Evolutionary conservation across 92 coral and sea anemone species (phyloP), one percentile per base, ranked within the genome.

Genomic region (Pocillopora grandis): DNA sequence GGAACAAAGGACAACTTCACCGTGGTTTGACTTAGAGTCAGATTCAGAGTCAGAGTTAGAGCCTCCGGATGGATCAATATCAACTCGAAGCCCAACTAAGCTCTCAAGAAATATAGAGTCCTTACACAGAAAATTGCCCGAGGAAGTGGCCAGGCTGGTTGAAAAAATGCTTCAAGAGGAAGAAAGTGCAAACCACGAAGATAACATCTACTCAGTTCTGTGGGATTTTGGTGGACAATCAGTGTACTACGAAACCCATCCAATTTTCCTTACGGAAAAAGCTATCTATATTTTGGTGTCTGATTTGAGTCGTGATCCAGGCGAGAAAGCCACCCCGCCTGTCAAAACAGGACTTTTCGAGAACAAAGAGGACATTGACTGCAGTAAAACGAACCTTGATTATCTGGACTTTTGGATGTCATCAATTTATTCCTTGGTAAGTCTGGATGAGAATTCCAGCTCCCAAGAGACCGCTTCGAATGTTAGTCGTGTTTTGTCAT

Each of bases 211-310:
- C 37, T 87, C 62, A 59, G 70, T 76, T 31, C 76, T 84, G 31
- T 75, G 89, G 90, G 94, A 91, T 59, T 85, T 91, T 62, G 94
- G 92, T 33, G 94, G 94, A 5, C 92, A 91, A 77, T 74, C 86
- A 1, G 81, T 87, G 6, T 91, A 88, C 72, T 80, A 86, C 48
- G 88, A 64, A 18, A 88, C 92, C 21, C 94, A 88, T 74, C 89
- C 90, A 71, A 62, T 90, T 57, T 90, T 90, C 17, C 70, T 90
- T 73, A 79, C 90, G 23, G 78, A 85, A 9, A 71, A 75, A 58
- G 89, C 87, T 10, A 79, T 90, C 59, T 90, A 82, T 33, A 60
- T 90, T 76, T 77, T 90, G 17, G 87, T 79, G 7, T 62, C 79
- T 62, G 89, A 80, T 60, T 63, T 90, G 31, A 79, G 85, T 21